A percentile compares a stretch with the other conserved stretches of the same genome.
Conservation (phyloP, 2,113 vertebrate species). For the Chaenogobius annularis region DNA sequence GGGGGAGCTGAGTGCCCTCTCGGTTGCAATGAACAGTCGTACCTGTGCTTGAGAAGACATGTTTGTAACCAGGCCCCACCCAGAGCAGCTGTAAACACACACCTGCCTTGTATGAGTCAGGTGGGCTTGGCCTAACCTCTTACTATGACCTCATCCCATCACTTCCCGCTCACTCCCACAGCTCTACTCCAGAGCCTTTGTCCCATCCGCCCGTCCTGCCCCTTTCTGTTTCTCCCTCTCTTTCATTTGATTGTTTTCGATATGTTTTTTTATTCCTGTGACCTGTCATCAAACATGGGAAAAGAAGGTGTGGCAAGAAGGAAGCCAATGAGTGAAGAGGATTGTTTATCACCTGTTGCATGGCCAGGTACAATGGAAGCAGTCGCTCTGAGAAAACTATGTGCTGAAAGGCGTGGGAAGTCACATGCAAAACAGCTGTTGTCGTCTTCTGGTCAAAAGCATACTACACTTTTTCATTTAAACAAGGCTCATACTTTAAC, state of each 20-base stretch:
- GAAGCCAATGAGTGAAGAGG: conserved; percentile 27
- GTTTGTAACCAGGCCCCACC: conserved; percentile 63
- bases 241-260: conserved; percentile 22
- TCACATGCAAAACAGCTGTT: conserved; percentile 63
- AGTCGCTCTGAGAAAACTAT: conserved; percentile 62
- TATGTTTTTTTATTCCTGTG: conserved; percentile 42
- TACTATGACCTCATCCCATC: conserved; percentile 58
- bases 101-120: conserved; percentile 69
- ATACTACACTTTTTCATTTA: neutral
- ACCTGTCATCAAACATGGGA: conserved; percentile 54
- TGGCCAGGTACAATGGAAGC: conserved; percentile 49
- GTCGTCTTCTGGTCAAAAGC: conserved; percentile 50
- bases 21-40: conserved; percentile 43
- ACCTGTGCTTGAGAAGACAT: conserved; percentile 68
- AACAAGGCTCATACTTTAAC: no score
- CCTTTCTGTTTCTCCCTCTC: conserved; percentile 28
- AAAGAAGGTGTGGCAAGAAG: conserved; percentile 34
- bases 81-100: conserved; percentile 67
- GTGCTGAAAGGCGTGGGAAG: conserved; percentile 66
- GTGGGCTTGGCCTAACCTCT: conserved; percentile 41
- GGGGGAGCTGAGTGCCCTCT: conserved; percentile 6
- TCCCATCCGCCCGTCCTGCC: conserved; percentile 26
- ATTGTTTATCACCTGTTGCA: conserved; percentile 44
- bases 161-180: conserved; percentile 46
- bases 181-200: conserved; percentile 22